These are phyloP conservation scores for Myotis vivesi DNA, from an alignment of 2,797 vertebrate genomes.

Conservation along the genomic window DNA sequence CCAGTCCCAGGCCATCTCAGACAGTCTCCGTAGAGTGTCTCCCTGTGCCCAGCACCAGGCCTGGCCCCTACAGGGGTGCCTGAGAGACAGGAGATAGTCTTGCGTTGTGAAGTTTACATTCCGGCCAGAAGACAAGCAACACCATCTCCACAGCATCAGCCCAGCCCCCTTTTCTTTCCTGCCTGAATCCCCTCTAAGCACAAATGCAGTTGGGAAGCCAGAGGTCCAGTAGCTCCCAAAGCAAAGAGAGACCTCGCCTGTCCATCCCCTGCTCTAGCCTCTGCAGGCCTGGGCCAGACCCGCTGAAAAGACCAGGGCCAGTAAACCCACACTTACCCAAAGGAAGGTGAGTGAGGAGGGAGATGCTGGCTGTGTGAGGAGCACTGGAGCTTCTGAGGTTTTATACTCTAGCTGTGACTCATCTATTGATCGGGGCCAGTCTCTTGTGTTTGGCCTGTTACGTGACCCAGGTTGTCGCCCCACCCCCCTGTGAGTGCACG, in stretches of 20 bases:
- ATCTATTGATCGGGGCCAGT: conserved; percentile 57
- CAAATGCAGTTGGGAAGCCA: neutral
- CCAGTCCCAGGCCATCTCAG: neutral
- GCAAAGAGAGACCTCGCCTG: neutral
- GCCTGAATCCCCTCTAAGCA: neutral
- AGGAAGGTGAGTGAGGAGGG: conserved; percentile 50
- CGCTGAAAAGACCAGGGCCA: neutral
- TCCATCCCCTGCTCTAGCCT: neutral
- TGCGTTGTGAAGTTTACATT: neutral
- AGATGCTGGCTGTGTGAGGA: conserved; percentile 60
- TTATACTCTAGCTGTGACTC: conserved; percentile 73
- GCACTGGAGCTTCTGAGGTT: neutral
- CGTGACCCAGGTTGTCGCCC: conserved; percentile 58
- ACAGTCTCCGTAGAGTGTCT: neutral
- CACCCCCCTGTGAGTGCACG: conserved; percentile 67
- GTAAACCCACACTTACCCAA: conserved; percentile 63
- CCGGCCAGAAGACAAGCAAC: conserved; percentile 4
- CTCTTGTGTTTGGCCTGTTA: conserved; percentile 31
- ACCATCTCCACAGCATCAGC: neutral
- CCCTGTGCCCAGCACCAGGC: neutral
- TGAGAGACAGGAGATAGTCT: neutral
- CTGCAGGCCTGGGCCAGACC: neutral
- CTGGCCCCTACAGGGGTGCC: neutral
- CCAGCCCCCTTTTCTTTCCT: neutral
- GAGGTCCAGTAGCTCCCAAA: neutral